Conservation (phyloP, 2,888 invertebrate genomes). For the Harpalus rufipes region DNA sequence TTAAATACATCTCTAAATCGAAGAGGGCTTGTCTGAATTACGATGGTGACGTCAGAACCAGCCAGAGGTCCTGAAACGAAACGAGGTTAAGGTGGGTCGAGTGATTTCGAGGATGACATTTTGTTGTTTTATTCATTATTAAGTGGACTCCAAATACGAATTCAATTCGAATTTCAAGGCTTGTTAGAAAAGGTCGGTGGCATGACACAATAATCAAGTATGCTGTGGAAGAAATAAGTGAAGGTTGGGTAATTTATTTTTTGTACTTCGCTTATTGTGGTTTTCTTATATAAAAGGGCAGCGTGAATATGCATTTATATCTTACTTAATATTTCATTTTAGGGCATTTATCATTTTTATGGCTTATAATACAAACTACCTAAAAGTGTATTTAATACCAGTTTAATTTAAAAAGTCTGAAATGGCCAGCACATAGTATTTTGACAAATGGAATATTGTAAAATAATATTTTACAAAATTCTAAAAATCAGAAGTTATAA, state of each 20-base stretch:
- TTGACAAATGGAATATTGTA: too few species aligned
- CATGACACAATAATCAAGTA: conserved; percentile 10
- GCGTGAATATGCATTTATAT: too few species aligned
- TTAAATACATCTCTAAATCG: conserved; percentile 29
- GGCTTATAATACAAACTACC: too few species aligned
- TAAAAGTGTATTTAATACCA: too few species aligned
- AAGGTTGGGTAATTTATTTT: conserved; percentile 2
- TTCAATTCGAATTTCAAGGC: conserved; percentile 16
- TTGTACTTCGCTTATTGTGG: neutral
- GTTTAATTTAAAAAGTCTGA: too few species aligned
- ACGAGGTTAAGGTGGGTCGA: conserved; percentile 3
- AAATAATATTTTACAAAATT: too few species aligned
- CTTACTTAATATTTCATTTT: too few species aligned
- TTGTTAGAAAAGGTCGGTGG: neutral
- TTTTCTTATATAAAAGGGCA: too few species aligned
- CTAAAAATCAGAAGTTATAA: too few species aligned
- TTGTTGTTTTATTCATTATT: conserved; percentile 8
- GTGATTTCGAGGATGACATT: conserved; percentile 12
- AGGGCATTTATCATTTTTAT: too few species aligned
- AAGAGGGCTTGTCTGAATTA: conserved; percentile 29
- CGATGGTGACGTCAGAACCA: conserved; percentile 14
- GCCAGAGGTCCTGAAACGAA: conserved; percentile 28
- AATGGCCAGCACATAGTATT: too few species aligned
- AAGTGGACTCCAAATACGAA: conserved; percentile 24
- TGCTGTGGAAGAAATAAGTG: neutral